phyloP scores from a whole-genome alignment of 2,888 invertebrate genomes.

The Lydus trimaculatus region DNA sequence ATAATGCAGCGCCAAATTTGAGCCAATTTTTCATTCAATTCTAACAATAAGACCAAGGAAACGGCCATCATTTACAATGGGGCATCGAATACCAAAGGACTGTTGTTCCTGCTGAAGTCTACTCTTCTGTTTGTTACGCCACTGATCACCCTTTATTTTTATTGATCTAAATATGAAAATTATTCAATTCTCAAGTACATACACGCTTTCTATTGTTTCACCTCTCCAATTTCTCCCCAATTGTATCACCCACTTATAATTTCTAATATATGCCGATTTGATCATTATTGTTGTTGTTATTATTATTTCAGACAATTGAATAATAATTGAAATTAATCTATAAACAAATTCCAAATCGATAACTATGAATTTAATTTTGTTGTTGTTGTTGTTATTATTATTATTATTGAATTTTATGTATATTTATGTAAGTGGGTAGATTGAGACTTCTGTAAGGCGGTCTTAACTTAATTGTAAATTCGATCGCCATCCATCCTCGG shows the following conservation, averaged over 20 bases:
- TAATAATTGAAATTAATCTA: neutral
- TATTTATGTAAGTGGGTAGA: constrained; percentile 1
- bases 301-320: constrained; percentile 1
- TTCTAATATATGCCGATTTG: neutral
- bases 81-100: too few relatives aligned
- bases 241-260: neutral
- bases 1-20: too few relatives aligned
- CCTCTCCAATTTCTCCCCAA: neutral
- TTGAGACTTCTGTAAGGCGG: constrained; percentile 10
- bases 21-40: too few relatives aligned
- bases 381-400: neutral
- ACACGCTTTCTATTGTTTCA: neutral
- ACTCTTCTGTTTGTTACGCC: too few relatives aligned
- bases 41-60: too few relatives aligned
- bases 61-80: too few relatives aligned
- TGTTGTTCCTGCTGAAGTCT: too few relatives aligned
- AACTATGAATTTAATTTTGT: neutral
- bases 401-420: too few relatives aligned
- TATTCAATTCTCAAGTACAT: neutral
- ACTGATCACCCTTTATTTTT: too few relatives aligned
- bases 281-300: neutral
- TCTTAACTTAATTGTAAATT: constrained; percentile 7
- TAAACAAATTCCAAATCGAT: neutral
- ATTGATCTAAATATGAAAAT: neutral
- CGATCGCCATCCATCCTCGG: constrained; percentile 11